Base-by-base conservation (phyloP, 2,797 vertebrate species). In the Sphaeramia orbicularis region DNA sequence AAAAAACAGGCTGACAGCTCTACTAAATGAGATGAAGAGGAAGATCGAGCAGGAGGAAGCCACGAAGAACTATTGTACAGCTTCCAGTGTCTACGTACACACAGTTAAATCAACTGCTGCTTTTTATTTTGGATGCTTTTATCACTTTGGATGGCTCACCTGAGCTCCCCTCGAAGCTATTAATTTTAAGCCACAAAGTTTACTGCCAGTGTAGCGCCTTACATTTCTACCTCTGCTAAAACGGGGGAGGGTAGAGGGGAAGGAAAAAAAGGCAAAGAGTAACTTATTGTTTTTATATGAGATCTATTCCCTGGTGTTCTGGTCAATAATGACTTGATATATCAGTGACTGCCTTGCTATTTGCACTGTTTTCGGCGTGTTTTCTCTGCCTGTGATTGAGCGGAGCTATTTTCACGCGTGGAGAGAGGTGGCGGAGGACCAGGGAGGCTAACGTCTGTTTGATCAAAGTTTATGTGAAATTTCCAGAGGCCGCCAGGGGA, bases 381-480 rank as follows among this genome's bases (percentile, higher is more conserved):
- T 95, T 91, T 92, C 92, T 89, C 90, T 90, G 87, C 89, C 89
- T 78, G 91, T 93, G 93, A 95, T 93, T 91, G 93, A 94, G 91
- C 80, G 79, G 62, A 89, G 91, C 91, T 93, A 91, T 94, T 94
- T 94, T 83, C 88, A 86, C 77, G 87, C 81, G 70, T 85, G 84
- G 83, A 88, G 91, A 89, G 86, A 90, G 91, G 81, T 80, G 88
- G 85, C 78, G 72, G 90, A 86, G 93, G 90, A 93, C 90, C 91
- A 77, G 83, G 53, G 92, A 93, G 93, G 93, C 93, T 92, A 93
- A 94, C 90, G 91, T 92, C 88, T 95, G 96, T 97, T 99, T 99
- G 97, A 96, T 96, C 95, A 96, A 93, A 96, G 96, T 97, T 99
- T 98, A 99, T 92, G 92, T 86, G 90, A 96, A 97, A 98, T 98